These are phyloP conservation scores for Platysteira castanea DNA, from an alignment of 2,113 vertebrate genomes.

Conservation along the genomic window DNA sequence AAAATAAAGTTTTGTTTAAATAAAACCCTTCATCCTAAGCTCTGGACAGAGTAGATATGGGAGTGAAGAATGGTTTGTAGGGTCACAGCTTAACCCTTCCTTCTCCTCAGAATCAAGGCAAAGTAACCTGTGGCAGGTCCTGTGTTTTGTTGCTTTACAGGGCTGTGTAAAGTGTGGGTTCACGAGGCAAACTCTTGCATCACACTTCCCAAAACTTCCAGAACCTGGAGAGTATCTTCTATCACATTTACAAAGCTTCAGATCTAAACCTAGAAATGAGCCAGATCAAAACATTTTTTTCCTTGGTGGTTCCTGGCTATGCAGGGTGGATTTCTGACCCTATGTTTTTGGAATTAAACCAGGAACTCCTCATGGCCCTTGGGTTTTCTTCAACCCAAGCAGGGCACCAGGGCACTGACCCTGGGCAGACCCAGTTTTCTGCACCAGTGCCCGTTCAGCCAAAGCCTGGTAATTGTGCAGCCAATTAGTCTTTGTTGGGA, in stretches of 20 bases:
- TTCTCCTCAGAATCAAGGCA: not conserved
- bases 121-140: not conserved
- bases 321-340: not conserved
- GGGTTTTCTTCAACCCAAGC: not conserved
- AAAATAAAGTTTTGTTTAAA: not conserved
- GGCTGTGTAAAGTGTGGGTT: not conserved
- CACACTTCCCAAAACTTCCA: not conserved
- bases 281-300: not conserved
- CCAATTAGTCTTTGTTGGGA: conserved; percentile 30
- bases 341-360: not conserved
- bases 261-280: not conserved
- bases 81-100: not conserved
- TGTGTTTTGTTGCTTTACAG: not conserved
- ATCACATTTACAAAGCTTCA: not conserved
- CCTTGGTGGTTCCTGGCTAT: not conserved
- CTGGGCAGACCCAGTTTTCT: not conserved
- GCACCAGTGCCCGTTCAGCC: not conserved
- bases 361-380: not conserved
- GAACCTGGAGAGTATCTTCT: not conserved
- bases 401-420: not conserved
- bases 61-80: not conserved
- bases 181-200: not conserved
- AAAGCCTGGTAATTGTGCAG: conserved; percentile 1
- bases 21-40: not conserved
- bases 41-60: not conserved